phyloP scores from a whole-genome alignment of 2,113 vertebrate species.

The Callospermophilus lateralis region DNA sequence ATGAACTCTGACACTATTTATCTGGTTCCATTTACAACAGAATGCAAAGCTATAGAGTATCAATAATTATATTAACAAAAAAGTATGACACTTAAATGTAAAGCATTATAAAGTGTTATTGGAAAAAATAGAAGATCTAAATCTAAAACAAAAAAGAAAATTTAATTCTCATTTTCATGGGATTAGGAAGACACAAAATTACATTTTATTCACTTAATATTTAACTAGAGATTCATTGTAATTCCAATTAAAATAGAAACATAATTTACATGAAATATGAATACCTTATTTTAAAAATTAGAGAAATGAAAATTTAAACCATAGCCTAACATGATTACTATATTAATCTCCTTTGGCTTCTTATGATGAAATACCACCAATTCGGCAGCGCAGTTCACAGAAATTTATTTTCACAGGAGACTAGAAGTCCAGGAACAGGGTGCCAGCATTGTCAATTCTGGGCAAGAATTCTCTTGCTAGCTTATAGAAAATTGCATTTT shows the following conservation, averaged over 20 bases:
- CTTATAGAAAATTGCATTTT: not conserved
- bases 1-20: not conserved
- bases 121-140: not conserved
- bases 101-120: not conserved
- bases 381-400: not conserved
- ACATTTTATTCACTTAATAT: not conserved
- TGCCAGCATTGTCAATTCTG: not conserved
- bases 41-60: not conserved
- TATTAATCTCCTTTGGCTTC: not conserved
- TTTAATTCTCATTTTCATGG: not conserved
- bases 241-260: not conserved
- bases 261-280: not conserved
- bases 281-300: not conserved
- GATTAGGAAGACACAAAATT: not conserved
- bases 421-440: not conserved
- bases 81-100: fast-evolving
- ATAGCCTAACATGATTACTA: not conserved
- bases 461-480: not conserved
- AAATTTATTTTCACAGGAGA: not conserved
- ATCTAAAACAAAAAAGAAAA: not conserved
- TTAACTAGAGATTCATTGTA: not conserved
- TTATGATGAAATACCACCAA: not conserved
- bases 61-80: not conserved
- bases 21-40: not conserved
- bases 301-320: not conserved